phyloP scores from a whole-genome alignment of 2,113 vertebrate species.

The Pteropus alecto region DNA sequence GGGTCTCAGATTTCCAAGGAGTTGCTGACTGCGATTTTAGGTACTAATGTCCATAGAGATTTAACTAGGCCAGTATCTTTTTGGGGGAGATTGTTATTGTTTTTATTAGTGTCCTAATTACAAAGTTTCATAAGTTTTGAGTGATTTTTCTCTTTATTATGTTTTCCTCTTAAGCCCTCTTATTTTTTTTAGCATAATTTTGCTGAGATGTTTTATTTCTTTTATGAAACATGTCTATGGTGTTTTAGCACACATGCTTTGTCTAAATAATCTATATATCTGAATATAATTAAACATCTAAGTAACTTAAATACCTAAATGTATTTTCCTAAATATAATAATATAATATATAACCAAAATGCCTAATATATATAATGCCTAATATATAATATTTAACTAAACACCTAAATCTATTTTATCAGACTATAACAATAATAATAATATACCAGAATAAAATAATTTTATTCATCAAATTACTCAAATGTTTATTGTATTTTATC shows the following conservation, averaged over 20 bases:
- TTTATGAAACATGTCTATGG: background rate
- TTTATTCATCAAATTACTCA: background rate
- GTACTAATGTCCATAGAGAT: background rate
- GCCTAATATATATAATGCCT: background rate
- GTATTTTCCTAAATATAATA: background rate
- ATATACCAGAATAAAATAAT: background rate
- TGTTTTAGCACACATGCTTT: background rate
- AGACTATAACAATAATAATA: background rate
- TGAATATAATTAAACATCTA: background rate
- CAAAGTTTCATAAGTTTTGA: constrained; percentile 3
- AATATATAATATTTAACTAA: background rate
- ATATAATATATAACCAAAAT: background rate
- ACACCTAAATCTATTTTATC: background rate
- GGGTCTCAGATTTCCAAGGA: background rate
- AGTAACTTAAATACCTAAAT: background rate
- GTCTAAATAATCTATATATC: background rate
- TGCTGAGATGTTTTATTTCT: background rate
- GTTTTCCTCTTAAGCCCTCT: background rate
- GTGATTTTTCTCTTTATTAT: background rate
- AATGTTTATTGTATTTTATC: background rate
- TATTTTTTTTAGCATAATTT: constrained; percentile 30
- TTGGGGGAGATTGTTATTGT: background rate
- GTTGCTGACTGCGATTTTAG: background rate
- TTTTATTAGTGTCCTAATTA: background rate
- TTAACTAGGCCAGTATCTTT: background rate